Base-by-base conservation (phyloP, 2,888 invertebrate genomes). In the Caradrina kadenii region DNA sequence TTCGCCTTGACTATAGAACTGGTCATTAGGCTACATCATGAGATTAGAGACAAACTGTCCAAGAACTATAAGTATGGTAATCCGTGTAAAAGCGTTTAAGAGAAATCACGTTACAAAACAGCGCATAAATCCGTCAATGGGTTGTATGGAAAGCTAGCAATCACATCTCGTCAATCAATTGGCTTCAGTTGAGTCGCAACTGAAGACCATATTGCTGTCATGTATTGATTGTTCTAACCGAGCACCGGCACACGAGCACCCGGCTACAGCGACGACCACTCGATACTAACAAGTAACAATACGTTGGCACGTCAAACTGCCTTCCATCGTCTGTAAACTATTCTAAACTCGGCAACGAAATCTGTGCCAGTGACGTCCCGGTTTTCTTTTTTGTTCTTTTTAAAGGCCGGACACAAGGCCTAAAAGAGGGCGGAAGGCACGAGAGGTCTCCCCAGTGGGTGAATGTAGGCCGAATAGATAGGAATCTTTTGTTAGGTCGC, bases 381-480 rank as follows among this genome's bases (percentile, higher is more conserved):
- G 50, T 15, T 54, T 65, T 56, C 56, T 60, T 63, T 67, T 61
- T 77, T 69, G 49, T 72, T 70, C 54, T 73, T 73, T 76, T 76
- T 76, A 70, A 74, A 74, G 68, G 63, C 75, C 80, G 75, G 77
- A 76, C 64, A 54, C 66, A 63, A 58, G 61, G 67, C 52, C 42
- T 52, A 39, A 64, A 66, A 64, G 68, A 61, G 69, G 80, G 68
- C 76, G 75, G 68, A 68, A 80, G 80, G 53, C 63, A 54, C 53
- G 61, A 76, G 80, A 68, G 80, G 80, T 39, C 53, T 74, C 31
- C 54, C 55, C 56, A 54, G 54, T 52, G 53, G 39, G 66, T 50
- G 63, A 76, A 80, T 76, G 61, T 78, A 78, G 81, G 77, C 66
- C 77, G 54, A 55, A 76, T 22, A 76, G 77, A 77, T 68, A 77